phyloP scores from a whole-genome alignment of 2,797 vertebrate genomes.

The Eulemur albifrons region DNA sequence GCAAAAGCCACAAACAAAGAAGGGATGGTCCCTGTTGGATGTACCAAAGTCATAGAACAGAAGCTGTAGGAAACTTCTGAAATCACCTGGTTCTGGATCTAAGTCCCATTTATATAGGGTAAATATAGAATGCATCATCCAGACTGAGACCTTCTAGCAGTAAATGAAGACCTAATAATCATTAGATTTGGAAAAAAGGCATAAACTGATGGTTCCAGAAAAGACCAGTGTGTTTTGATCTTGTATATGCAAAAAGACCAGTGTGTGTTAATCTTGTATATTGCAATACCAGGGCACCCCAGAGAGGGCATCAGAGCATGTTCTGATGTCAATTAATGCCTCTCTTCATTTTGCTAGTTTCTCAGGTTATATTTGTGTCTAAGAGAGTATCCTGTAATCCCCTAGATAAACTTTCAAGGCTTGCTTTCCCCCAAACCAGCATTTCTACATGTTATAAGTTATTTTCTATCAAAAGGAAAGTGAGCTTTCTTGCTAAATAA shows the following conservation, averaged over 20 bases:
- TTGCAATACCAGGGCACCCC: no score
- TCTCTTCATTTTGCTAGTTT: neutral
- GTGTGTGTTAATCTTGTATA: neutral
- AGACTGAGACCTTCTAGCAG: neutral
- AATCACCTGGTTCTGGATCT: neutral
- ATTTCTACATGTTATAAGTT: neutral
- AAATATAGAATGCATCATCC: neutral
- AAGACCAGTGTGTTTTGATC: neutral
- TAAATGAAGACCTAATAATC: neutral
- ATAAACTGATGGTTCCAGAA: neutral
- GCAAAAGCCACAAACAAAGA: neutral
- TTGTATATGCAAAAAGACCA: no score
- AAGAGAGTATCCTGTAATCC: neutral
- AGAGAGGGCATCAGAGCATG: neutral
- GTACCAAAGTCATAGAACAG: rapidly evolving
- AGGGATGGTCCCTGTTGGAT: neutral
- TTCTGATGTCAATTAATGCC: neutral
- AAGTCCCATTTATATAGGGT: neutral
- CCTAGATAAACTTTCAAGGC: neutral
- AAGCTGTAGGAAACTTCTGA: neutral
- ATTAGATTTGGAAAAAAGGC: neutral
- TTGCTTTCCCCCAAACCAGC: neutral
- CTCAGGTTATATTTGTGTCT: neutral
- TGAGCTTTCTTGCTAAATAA: neutral
- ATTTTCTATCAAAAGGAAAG: constrained; percentile 27